Evolutionary conservation across 2,888 invertebrate species (phyloP).

Genomic region (Pyrochroa serraticornis): DNA sequence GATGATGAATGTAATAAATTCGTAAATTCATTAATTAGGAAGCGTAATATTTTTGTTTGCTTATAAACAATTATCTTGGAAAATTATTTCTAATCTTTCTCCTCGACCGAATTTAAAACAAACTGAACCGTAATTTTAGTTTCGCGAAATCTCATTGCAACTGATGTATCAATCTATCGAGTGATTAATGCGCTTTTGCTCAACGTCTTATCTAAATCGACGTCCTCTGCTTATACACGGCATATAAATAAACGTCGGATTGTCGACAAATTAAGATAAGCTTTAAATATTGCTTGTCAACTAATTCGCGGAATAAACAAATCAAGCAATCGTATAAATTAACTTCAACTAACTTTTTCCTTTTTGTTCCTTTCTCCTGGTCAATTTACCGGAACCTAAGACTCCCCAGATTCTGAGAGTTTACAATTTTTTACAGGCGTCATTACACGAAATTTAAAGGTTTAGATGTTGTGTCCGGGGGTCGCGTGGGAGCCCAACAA

Average conservation of each 20-base stretch:
- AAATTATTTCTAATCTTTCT: neutral
- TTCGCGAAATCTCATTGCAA: neutral
- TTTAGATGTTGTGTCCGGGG: constrained; percentile 41
- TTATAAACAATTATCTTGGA: constrained; percentile 9
- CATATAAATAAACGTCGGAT: constrained; percentile 42
- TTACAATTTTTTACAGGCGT: constrained; percentile 38
- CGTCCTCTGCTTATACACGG: constrained; percentile 33
- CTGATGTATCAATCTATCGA: constrained; percentile 15
- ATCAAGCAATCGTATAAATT: constrained; percentile 33
- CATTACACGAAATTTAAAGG: constrained; percentile 44
- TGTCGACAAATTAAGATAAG: constrained; percentile 49
- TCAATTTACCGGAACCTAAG: neutral
- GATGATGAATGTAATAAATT: constrained; percentile 45
- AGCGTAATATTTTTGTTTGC: constrained; percentile 5
- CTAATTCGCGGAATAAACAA: constrained; percentile 38
- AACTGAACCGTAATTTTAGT: neutral
- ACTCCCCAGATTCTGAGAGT: constrained; percentile 22
- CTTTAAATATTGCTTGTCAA: constrained; percentile 46
- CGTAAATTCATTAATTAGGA: constrained; percentile 43
- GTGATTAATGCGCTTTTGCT: constrained; percentile 19
- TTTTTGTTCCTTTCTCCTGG: neutral
- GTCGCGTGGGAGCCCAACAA: constrained; percentile 42
- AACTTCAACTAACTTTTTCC: constrained; percentile 12
- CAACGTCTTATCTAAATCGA: constrained; percentile 38
- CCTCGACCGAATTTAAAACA: neutral